A percentile compares a stretch with the other conserved stretches of the same genome.
Conservation (phyloP, 2,888 invertebrate species). For the Ormyrus rosae region DNA sequence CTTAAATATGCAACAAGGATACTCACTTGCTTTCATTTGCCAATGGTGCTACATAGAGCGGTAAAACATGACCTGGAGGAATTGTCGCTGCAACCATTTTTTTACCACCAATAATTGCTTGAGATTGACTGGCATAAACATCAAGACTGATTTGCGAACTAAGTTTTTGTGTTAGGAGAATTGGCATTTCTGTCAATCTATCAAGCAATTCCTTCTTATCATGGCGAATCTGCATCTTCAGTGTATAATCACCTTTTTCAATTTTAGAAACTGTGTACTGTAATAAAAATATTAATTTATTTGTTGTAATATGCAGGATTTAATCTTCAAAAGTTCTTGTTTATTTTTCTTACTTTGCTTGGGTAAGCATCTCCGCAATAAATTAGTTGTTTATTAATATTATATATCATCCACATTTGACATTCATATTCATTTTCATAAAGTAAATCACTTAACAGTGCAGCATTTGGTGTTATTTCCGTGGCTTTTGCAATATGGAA, state of each 20-base stretch:
- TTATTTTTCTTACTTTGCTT: constrained; percentile 79
- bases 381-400: constrained; percentile 90
- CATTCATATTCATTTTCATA: constrained; percentile 98
- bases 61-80: constrained; percentile 80
- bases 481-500: constrained; percentile 89
- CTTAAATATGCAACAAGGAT: too few relatives aligned
- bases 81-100: constrained; percentile 82
- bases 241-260: constrained; percentile 95
- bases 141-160: constrained; percentile 84
- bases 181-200: constrained; percentile 86
- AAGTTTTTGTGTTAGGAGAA: constrained; percentile 87
- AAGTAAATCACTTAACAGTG: constrained; percentile 89
- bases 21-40: constrained; percentile 87
- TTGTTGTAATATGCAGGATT: constrained; percentile 3
- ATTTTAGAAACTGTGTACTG: constrained; percentile 89
- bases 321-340: not conserved
- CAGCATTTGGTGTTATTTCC: constrained; percentile 88
- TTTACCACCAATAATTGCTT: constrained; percentile 87
- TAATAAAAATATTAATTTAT: constrained; percentile 58
- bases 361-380: constrained; percentile 94
- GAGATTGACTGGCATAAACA: constrained; percentile 82
- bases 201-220: constrained; percentile 91
- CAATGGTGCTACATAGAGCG: constrained; percentile 88
- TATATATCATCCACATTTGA: constrained; percentile 97
- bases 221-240: constrained; percentile 92